Base-by-base conservation (phyloP, 35 echinoderm and acorn worm species). In the Hemicentrotus pulcherrimus region DNA sequence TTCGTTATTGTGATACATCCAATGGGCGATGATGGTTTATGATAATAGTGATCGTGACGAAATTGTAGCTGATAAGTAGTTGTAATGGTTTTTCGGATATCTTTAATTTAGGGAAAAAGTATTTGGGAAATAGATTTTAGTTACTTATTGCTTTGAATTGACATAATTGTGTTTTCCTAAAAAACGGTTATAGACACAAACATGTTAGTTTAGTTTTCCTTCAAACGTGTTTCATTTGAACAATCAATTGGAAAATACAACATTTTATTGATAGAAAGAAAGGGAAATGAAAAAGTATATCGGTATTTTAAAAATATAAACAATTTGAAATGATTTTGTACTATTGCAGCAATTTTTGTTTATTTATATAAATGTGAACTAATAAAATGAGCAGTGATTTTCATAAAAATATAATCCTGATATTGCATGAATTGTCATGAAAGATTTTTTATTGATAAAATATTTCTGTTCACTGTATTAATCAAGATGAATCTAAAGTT, bases 41-140 rank as follows among this genome's bases (percentile, higher is more conserved):
- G 65, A 78, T 78, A 78, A n/a, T n/a, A 28, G 65, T 28, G 18
- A 78, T n/a, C 19, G 65, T 78, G 22, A 78, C 65, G 65, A 78
- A 78, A 78, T 78, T 78, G 28, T 70, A 78, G 65, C 65, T 78
- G 65, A 78, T 78, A 78, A 78, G 65, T 78, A 78, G 65, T 78
- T 22, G 4, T 22, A 78, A 78, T 78, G 65, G 5, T 59, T 59
- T 59, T 59, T 59, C 7, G 5, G 52, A 59, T 11, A 5, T 59
- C 52, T 2, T 10, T 59, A 9, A 59, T 59, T 59, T 59, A 16
- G 65, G 65, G 65, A 7, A 78, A 78, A 30, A 78, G 65, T 78
- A 78, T 7, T 78, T 2, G 28, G 65, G 65, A 28, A 78, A 78
- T 78, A 28, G 65, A 28, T 14, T 2, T 11, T 22, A 22, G 19